Evolutionary conservation across 2,888 invertebrate genomes (phyloP), one percentile per base, ranked within the genome.

Genomic region (Ophraella communa): DNA sequence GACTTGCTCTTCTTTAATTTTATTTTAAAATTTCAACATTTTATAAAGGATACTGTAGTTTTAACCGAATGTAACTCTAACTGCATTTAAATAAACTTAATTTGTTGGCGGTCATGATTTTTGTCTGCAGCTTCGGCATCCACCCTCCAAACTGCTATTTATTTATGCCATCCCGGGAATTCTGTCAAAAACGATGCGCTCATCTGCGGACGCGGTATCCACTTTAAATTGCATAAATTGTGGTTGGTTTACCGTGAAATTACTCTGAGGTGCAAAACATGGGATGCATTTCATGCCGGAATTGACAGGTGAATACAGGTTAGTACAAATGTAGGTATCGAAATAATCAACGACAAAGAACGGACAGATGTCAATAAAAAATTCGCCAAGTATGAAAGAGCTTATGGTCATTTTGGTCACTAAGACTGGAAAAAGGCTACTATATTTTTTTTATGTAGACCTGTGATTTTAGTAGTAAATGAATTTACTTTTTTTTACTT

Each of bases 181-280:
- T 58, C 65, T 70, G 71, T 69, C 71, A 70, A 69, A 70, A 71
- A 66, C 68, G 56, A 65, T 58, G 62, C 65, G 56, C 59, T 66
- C 53, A 64, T 68, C 64, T 54, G 69, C 58, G 33, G 53, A 63
- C 53, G 63, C 45, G 53, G 57, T 56, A 54, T 63, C 53, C 57
- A 63, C 59, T 56, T 56, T 30, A 61, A 60, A 65, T 51, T 65
- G 59, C 61, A 65, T 55, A 61, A 63, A 65, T 65, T 23, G 63
- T 23, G 58, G 53, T 53, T 35, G 58, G 57, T 47, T 63, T 44
- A 59, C 61, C 61, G 65, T 62, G 62, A 62, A 65, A 65, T 65
- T 62, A 47, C 56, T 24, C 39, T 39, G 52, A 53, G 58, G 63
- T 53, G 33, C 45, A 42, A 51, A 49, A 54, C 27, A 49, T 23